Percentiles rank a stretch among this genome's conserved stretches.
These are phyloP conservation scores for Rhea americana DNA, from an alignment of 2,113 vertebrate species.

Conservation along the genomic window DNA sequence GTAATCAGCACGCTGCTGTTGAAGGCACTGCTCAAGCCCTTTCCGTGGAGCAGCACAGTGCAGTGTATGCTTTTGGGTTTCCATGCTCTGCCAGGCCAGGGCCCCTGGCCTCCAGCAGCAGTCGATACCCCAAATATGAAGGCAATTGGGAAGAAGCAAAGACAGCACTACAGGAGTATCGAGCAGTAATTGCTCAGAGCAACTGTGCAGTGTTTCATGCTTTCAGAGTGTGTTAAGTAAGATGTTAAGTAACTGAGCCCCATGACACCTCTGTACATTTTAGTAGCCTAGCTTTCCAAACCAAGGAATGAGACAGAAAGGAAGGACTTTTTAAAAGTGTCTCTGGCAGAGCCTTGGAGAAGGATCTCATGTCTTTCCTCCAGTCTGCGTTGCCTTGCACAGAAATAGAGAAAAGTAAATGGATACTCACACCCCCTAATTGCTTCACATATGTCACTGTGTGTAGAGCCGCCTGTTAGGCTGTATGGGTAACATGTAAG, in stretches of 20 bases:
- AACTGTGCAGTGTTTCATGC: neutral
- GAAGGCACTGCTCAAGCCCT: neutral
- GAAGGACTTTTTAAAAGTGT: neutral
- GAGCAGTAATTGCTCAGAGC: neutral
- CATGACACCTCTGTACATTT: neutral
- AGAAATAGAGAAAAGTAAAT: neutral
- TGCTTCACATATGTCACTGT: neutral
- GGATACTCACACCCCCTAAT: neutral
- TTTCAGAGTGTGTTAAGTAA: neutral
- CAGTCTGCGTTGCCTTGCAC: neutral
- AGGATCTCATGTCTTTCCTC: neutral
- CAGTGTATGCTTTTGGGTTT: neutral
- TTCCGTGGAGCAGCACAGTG: neutral
- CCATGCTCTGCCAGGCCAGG: rapidly evolving
- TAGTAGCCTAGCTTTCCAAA: neutral
- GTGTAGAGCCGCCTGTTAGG: neutral
- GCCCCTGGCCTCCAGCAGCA: neutral
- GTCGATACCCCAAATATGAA: neutral
- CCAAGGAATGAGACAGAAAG: neutral
- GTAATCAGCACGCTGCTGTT: rapidly evolving
- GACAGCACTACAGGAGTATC: rapidly evolving
- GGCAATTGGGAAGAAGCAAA: neutral
- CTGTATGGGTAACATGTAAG: neutral
- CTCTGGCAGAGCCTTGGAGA: neutral
- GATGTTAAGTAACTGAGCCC: neutral